Base-by-base conservation (phyloP, 1,140 invertebrate genomes). In the Zaprionus inermis region DNA sequence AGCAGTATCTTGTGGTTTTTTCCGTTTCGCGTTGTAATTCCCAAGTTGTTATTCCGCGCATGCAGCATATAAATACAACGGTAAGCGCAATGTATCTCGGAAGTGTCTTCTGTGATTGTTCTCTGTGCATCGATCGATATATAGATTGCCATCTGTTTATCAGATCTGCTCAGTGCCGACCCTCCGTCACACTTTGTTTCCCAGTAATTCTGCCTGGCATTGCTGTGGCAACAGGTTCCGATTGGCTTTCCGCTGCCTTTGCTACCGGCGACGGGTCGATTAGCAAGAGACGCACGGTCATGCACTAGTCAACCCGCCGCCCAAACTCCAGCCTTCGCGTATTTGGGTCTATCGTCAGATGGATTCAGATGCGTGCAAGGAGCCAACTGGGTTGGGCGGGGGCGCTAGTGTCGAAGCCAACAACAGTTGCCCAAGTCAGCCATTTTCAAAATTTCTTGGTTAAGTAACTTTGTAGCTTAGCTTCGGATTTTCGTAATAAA, bases 391-490 rank as follows among this genome's bases (percentile, higher is more conserved):
- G 54, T 72, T 74, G 83, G 83, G 79, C 69, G 83, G 68, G 72
- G 80, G 77, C 67, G 85, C 75, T 80, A 55, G 68, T 86, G 88
- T 74, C 76, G 90, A 91, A 90, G 84, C 90, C 79, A 81, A 78
- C 88, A 77, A 86, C 88, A 84, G 82, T 90, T 90, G 88, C 81
- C 91, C 90, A 80, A 80, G 88, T 92, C 88, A 83, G 88, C 85
- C 91, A 86, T 90, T 92, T 89, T 92, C 91, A 92, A 92, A 92
- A 92, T 92, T 92, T 92, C 88, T 91, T 92, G 89, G 91, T 92
- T 92, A 92, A 92, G 91, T 92, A 92, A 92, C 91, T 92, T 92
- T 80, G 91, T 92, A 92, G 91, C 91, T 92, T 92, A 92, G 91
- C 91, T 92, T 92, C 91, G 91, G 91, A 92, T 92, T 92, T 92